phyloP scores from a whole-genome alignment of 2,888 invertebrate species.

The Unio pictorum region DNA sequence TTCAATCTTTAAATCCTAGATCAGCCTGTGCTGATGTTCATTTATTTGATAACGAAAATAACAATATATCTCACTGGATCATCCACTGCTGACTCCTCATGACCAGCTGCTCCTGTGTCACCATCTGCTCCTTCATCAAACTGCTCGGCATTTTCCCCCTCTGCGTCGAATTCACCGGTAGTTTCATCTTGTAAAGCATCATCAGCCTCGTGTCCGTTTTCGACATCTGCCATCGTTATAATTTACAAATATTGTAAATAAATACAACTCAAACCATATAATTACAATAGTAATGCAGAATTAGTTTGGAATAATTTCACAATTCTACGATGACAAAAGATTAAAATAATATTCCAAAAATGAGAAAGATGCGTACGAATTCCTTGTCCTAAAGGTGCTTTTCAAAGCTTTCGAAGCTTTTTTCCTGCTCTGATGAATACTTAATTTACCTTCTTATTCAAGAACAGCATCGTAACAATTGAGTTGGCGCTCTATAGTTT shows the following conservation, averaged over 20 bases:
- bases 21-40: no score
- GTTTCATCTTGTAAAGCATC: slow-evolving; percentile 25
- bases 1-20: no score
- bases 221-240: slow-evolving; percentile 28
- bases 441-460: no score
- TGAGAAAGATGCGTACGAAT: no score
- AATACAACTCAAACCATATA: not conserved
- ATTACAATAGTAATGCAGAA: not conserved
- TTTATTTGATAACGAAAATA: not conserved
- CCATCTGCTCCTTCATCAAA: slow-evolving; percentile 34
- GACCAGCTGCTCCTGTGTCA: slow-evolving; percentile 32
- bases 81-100: slow-evolving; percentile 45
- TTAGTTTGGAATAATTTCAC: no score
- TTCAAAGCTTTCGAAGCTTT: no score
- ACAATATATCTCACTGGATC: slow-evolving; percentile 48
- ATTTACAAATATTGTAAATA: not conserved
- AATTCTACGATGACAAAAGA: no score
- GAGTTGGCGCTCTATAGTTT: no score
- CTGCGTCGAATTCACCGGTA: slow-evolving; percentile 39
- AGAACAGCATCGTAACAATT: no score
- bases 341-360: no score
- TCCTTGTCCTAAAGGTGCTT: no score
- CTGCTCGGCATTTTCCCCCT: slow-evolving; percentile 26
- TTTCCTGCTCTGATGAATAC: no score
- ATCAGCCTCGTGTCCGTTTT: slow-evolving; percentile 36